Evolutionary conservation across 2,888 invertebrate species (phyloP).

Genomic region (Ormyrus thymus): DNA sequence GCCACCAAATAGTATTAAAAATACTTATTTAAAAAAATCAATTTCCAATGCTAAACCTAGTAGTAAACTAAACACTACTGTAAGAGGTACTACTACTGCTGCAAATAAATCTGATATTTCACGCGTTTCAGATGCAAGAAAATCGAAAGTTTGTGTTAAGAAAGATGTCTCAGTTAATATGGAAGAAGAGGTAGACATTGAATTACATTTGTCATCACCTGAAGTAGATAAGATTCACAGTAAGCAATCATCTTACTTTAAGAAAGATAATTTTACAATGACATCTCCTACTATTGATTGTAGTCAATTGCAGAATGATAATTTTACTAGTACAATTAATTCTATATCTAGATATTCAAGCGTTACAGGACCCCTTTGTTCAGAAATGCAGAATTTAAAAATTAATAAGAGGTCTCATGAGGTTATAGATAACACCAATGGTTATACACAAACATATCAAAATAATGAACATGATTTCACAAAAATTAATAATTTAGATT

Average conservation of each 20-base stretch:
- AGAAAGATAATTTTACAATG: constrained; percentile 45
- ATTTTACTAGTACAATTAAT: neutral
- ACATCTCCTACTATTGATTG: constrained; percentile 27
- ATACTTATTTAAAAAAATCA: constrained; percentile 48
- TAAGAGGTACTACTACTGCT: constrained; percentile 3
- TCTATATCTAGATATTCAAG: constrained; percentile 8
- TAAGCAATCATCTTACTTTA: neutral
- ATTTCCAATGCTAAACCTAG: constrained; percentile 18
- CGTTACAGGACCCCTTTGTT: constrained; percentile 8
- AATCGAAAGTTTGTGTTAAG: neutral
- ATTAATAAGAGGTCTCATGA: neutral
- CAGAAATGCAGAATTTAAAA: constrained; percentile 33
- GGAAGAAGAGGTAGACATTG: constrained; percentile 20
- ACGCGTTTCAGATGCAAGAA: constrained; percentile 21
- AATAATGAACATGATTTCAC: constrained; percentile 26
- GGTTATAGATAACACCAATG: neutral
- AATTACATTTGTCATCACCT: constrained; percentile 17
- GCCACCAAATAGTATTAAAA: constrained; percentile 57
- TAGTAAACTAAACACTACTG: constrained; percentile 13
- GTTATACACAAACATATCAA: neutral
- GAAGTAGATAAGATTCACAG: neutral
- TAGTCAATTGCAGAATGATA: neutral
- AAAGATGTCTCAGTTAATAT: neutral
- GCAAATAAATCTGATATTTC: constrained; percentile 9
- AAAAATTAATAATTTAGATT: constrained; percentile 26